Evolutionary conservation across 2,797 vertebrate species (phyloP).

Genomic region (Falco peregrinus): DNA sequence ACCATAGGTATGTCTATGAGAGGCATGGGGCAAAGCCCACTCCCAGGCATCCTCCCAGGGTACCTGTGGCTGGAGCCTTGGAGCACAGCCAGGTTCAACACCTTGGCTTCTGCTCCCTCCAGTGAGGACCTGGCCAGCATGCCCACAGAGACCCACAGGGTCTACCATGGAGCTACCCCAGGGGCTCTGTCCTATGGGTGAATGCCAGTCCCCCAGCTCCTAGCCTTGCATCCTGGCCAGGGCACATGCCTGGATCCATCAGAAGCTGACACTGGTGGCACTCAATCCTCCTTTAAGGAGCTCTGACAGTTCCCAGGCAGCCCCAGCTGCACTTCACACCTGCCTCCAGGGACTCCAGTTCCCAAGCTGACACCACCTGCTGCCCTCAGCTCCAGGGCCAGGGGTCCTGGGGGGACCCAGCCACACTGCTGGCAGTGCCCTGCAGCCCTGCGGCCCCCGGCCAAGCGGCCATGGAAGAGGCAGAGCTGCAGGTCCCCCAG

Average conservation of each 20-base stretch:
- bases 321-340: not conserved
- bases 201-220: not conserved
- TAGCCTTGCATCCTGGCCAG: not conserved
- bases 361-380: not conserved
- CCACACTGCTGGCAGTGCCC: not conserved
- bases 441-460: not conserved
- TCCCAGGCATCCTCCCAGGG: rapidly evolving
- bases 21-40: not conserved
- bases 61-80: not conserved
- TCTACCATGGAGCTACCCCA: no score
- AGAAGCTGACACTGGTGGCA: not conserved
- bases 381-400: not conserved
- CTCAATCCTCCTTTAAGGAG: not conserved
- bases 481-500: not conserved
- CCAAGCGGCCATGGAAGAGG: not conserved
- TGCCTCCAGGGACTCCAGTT: not conserved
- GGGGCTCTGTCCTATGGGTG: not conserved
- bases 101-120: not conserved
- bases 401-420: not conserved
- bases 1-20: not conserved
- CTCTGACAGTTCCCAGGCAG: not conserved
- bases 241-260: not conserved
- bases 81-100: not conserved
- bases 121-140: not conserved
- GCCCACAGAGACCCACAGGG: no score